Base-by-base conservation (phyloP, 2,888 invertebrate species). In the Dione vanillae region DNA sequence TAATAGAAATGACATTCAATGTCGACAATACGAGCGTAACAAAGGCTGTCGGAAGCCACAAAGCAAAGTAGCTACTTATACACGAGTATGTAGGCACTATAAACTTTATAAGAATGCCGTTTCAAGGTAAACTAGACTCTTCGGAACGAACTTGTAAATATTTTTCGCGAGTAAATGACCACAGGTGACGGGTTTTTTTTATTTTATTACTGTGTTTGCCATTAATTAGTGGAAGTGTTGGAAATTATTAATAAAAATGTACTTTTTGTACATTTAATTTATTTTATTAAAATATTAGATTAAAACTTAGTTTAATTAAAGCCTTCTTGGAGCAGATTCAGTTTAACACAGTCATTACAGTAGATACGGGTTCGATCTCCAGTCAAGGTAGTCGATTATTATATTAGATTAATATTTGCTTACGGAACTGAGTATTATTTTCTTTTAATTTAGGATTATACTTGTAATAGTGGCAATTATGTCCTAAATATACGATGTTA, bases 71-170 rank as follows among this genome's bases (percentile, higher is more conserved):
- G 71, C 52, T 49, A 10, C 10, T 20, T 5, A 5, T 27, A 27
- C 27, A 49, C 11, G 11, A 5, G 19, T 11, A 58, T 10, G 72
- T 74, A 70, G 69, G 59, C 52, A 61, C 59, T 67, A 72, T n/a
- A n/a, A n/a, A n/a, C 16, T 73, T 72, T 74, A 67, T 75, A 75
- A 75, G 78, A 78, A 78, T 79, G 79, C 68, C 52, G 76, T 66
- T 67, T 76, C 80, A 80, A 81, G 81, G 81, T 77, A 75, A 80
- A 67, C 81, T 40, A 76, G 80, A 74, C 75, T 78, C 80, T 78
- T 80, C 80, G 73, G 70, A 51, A 69, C 73, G 74, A 73, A 73
- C 78, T 78, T 76, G 76, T 75, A 73, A 76, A 76, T 74, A 75
- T 61, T 67, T 61, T 71, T 62, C 58, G 61, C 67, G 65, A 49